Base-by-base conservation (phyloP, 2,797 vertebrate species). In the Gobio occitaniae region DNA sequence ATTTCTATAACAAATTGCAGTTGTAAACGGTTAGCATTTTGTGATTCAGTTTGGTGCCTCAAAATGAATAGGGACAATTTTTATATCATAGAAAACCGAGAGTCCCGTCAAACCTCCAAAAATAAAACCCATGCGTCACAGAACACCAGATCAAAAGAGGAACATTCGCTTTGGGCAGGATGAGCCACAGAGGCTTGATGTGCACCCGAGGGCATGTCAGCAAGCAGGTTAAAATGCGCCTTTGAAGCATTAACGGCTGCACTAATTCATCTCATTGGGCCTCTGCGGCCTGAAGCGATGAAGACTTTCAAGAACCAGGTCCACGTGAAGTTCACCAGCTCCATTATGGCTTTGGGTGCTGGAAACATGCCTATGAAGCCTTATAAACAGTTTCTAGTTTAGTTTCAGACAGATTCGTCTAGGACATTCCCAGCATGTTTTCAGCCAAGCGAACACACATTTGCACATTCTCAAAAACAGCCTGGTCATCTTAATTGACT, bases 221-320 rank as follows among this genome's bases (percentile, higher is more conserved):
- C n/a, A 81, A 75, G 50, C 38, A 72, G 50, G 44, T 81, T 82
- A 52, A 86, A 85, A 50, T 29, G 78, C 2, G 9, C 72, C 76
- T 81, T 86, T 87, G 63, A 32, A 65, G 76, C 68, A 54, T 41
- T 71, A 38, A 48, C 19, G 38, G 69, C 82, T 78, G 47, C 59
- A 50, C 50, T 25, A 59, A 77, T 86, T 84, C 25, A 76, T 80
- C 85, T 84, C 71, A 78, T 68, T 81, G 47, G 59, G 59, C 61
- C 74, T 70, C 47, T 59, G 72, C 56, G 50, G 61, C 85, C 83
- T 54, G 61, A 25, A 80, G 89, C 32, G 21, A 80, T 7, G n/a
- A 56, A 44, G 66, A 38, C n/a, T 85, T 89, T 76, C 36, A 61
- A 72, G 71, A 88, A 81, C 77, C 12, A 15, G 80, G 48, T 77